These are phyloP conservation scores for Dinomys branickii DNA, from an alignment of 2,113 vertebrate species.

Conservation along the genomic window DNA sequence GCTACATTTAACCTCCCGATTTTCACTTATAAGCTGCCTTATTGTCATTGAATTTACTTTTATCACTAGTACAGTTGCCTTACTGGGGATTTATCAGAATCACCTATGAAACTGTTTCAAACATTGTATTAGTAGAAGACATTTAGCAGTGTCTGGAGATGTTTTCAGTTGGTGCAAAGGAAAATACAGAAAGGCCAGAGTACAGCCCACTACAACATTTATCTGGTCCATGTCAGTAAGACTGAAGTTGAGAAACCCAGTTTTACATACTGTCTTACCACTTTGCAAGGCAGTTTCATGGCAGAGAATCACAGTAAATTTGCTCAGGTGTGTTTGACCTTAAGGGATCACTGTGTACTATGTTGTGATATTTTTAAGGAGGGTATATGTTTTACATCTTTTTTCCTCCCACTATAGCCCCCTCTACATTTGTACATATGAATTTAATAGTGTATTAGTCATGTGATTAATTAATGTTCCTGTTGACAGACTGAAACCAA, in stretches of 20 bases:
- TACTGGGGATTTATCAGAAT: not conserved
- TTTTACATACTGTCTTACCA: not conserved
- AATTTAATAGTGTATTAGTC: not conserved
- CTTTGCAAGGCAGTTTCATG: not conserved
- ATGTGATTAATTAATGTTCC: not conserved
- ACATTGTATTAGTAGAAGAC: not conserved
- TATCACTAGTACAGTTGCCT: not conserved
- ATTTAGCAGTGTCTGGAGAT: slow-evolving; percentile 12
- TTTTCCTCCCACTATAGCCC: not conserved
- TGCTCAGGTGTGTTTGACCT: not conserved
- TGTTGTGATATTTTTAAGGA: not conserved
- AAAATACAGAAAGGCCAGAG: not conserved
- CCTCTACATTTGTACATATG: not conserved
- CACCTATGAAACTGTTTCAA: not conserved
- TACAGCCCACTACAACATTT: not conserved
- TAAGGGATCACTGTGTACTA: not conserved
- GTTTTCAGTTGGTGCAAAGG: not conserved
- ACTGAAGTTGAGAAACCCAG: not conserved
- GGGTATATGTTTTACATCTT: not conserved
- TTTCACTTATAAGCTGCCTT: not conserved
- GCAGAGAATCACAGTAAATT: not conserved
- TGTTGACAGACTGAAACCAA: slow-evolving; percentile 36
- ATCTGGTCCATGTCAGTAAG: not conserved
- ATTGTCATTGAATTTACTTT: not conserved
- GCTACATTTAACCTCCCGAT: not conserved